Evolutionary conservation across 2,888 invertebrate species (phyloP).

Genomic region (Belgica antarctica): DNA sequence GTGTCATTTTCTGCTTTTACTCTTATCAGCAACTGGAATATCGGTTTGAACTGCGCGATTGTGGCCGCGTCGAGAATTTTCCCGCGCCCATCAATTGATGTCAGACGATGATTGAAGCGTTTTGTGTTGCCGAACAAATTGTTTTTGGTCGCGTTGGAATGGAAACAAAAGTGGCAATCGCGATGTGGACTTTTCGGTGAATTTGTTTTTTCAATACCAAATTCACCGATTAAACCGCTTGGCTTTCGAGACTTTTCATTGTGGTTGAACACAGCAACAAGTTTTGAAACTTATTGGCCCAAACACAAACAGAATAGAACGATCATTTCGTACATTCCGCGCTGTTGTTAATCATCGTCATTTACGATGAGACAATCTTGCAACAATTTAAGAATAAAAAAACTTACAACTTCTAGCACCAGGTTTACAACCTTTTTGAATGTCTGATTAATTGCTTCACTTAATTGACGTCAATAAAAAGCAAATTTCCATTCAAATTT

Average conservation of each 20-base stretch:
- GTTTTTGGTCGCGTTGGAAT: neutral
- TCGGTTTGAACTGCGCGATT: neutral
- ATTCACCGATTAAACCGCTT: too few relatives aligned
- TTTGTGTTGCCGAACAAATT: neutral
- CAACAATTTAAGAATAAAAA: neutral
- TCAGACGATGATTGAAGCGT: neutral
- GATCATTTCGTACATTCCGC: neutral
- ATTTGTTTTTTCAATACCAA: neutral
- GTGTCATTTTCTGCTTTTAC: neutral
- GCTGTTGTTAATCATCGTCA: neutral
- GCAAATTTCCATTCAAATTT: neutral
- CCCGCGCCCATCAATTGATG: slow-evolving; percentile 15
- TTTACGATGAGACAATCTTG: neutral
- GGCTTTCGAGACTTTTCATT: neutral
- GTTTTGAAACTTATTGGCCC: too few relatives aligned
- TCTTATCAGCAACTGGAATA: neutral
- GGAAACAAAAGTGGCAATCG: too few relatives aligned
- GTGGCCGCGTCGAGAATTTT: slow-evolving; percentile 1
- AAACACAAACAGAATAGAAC: neutral
- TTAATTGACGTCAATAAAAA: neutral
- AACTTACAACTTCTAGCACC: too few relatives aligned
- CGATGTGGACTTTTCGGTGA: too few relatives aligned
- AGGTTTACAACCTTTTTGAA: neutral
- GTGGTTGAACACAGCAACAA: neutral
- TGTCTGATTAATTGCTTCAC: neutral